Evolutionary conservation across 2,797 vertebrate genomes (phyloP).

Genomic region (Acanthiza pusilla): DNA sequence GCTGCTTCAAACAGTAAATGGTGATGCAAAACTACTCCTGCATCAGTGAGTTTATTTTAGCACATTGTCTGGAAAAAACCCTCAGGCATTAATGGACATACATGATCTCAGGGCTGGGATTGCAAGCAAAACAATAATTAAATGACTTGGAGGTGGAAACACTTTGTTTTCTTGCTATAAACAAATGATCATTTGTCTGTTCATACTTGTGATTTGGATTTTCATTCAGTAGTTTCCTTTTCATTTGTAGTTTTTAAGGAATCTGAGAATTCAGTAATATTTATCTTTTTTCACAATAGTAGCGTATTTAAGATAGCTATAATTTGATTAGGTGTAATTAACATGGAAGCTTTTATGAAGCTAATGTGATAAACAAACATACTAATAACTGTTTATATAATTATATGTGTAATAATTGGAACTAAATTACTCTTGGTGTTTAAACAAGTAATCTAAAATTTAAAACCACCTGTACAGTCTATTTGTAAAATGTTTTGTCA

Average conservation of each 20-base stretch:
- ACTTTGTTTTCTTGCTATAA: neutral
- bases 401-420: neutral
- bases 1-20: neutral
- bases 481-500: neutral
- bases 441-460: neutral
- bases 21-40: neutral
- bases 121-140: neutral
- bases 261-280: neutral
- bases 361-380: neutral
- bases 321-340: neutral
- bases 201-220: neutral
- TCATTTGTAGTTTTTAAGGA: neutral
- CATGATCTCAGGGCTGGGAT: neutral
- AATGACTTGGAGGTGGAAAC: neutral
- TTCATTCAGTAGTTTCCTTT: neutral
- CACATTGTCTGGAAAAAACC: neutral
- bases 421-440: neutral
- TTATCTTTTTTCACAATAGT: neutral
- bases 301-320: neutral
- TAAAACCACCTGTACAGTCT: neutral
- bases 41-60: neutral
- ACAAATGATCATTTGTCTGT: neutral
- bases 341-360: neutral
- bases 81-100: fast-evolving
- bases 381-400: neutral